Evolutionary conservation across 2,888 invertebrate species (phyloP).

Genomic region (Microchrysa polita): DNA sequence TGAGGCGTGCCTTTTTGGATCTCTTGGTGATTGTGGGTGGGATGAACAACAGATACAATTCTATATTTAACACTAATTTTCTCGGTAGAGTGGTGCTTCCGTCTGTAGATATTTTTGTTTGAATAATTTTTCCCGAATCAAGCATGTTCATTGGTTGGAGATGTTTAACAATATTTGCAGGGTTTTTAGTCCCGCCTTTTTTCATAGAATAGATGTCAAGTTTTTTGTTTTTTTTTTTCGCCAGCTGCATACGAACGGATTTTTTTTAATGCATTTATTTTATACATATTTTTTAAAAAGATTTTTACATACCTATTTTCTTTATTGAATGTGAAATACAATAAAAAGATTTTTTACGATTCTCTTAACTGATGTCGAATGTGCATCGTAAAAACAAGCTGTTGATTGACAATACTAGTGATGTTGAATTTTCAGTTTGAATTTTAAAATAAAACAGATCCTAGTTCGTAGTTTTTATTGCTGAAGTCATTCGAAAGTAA

Average conservation of each 20-base stretch:
- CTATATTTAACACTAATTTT: no score
- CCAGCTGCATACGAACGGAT: no score
- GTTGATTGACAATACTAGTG: constrained; percentile 10
- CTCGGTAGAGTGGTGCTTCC: no score
- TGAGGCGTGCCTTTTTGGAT: constrained; percentile 9
- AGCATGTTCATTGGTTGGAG: background rate
- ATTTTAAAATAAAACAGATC: constrained; percentile 28
- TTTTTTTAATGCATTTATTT: no score
- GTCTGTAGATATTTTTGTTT: no score
- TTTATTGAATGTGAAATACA: no score
- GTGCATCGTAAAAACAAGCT: constrained; percentile 16
- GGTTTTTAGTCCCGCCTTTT: no score
- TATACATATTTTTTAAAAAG: no score
- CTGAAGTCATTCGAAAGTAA: constrained; percentile 2
- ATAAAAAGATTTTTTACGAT: background rate
- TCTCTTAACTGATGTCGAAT: background rate
- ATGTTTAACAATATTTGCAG: background rate
- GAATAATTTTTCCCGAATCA: background rate
- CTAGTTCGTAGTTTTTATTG: background rate
- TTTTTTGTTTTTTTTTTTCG: no score
- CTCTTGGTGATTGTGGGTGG: background rate
- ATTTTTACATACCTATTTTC: no score
- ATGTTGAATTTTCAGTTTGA: constrained; percentile 12
- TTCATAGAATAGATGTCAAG: no score
- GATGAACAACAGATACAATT: background rate